Conservation (phyloP, 2,113 vertebrate genomes). For the Bothrops jararaca region DNA sequence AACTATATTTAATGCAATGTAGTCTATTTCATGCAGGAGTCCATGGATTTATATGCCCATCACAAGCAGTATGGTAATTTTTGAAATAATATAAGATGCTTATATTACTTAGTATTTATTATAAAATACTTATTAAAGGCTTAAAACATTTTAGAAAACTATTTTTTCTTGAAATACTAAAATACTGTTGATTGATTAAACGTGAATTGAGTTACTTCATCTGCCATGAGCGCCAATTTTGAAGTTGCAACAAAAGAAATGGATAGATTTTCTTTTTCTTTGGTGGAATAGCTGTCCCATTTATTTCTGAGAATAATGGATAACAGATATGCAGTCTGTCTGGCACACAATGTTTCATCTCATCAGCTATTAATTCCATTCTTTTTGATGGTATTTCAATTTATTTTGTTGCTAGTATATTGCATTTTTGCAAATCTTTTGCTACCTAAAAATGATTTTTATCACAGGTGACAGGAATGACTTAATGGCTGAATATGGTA, state of each 20-base stretch:
- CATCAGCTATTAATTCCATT: slow-evolving; percentile 31
- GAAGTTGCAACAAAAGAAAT: neutral
- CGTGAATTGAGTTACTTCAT: neutral
- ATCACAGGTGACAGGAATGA: slow-evolving; percentile 33
- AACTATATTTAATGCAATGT: neutral
- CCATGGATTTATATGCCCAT: neutral
- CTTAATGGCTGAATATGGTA: slow-evolving; percentile 35
- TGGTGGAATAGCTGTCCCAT: neutral
- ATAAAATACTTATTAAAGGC: neutral
- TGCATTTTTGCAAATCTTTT: slow-evolving; percentile 65
- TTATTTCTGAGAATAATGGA: neutral
- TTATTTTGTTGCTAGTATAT: slow-evolving; percentile 50
- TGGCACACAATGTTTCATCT: slow-evolving; percentile 7
- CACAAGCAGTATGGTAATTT: neutral
- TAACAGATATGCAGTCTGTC: neutral
- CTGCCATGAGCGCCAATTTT: neutral
- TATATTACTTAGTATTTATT: neutral
- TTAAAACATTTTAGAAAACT: neutral
- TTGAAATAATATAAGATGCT: neutral
- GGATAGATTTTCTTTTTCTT: neutral
- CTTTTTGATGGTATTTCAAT: slow-evolving; percentile 45
- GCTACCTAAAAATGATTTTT: slow-evolving; percentile 59
- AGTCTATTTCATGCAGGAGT: neutral
- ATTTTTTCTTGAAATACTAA: neutral
- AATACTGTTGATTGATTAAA: neutral